Percentiles rank a stretch among this genome's conserved stretches.
phyloP scores from a whole-genome alignment of 2,888 invertebrate species.

The Eupithecia subfuscata region DNA sequence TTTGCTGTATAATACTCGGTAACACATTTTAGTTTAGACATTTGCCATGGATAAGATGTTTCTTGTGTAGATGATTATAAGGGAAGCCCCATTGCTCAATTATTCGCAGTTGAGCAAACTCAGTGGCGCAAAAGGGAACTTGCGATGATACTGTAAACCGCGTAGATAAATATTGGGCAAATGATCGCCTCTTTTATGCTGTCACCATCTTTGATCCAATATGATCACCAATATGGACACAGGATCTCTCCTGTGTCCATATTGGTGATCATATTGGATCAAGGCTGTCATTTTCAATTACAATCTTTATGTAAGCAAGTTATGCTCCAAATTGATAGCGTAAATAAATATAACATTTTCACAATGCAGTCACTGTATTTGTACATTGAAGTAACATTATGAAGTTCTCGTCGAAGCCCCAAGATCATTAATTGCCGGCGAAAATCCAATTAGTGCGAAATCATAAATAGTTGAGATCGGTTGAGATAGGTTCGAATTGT shows the following conservation, averaged over 20 bases:
- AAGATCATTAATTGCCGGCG: constrained; percentile 16
- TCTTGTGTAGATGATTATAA: neutral
- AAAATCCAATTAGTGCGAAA: constrained; percentile 7
- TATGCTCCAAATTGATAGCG: neutral
- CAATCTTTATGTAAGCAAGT: too few species aligned
- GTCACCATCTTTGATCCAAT: too few species aligned
- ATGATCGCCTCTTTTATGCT: too few species aligned
- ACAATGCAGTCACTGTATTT: neutral
- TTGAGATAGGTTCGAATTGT: constrained; percentile 4
- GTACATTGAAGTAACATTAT: constrained; percentile 1
- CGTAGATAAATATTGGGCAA: too few species aligned
- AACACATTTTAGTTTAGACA: neutral
- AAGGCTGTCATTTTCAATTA: too few species aligned
- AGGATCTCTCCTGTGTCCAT: too few species aligned
- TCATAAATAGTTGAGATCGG: constrained; percentile 1
- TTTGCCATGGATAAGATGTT: neutral
- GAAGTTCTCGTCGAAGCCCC: neutral
- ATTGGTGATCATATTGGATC: too few species aligned
- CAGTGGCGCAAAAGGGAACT: too few species aligned
- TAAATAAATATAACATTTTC: neutral
- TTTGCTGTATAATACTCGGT: neutral
- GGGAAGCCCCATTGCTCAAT: too few species aligned
- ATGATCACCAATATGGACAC: too few species aligned
- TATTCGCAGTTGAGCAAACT: too few species aligned
- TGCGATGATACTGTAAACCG: too few species aligned